Base-by-base conservation (phyloP, 1,140 invertebrate species). In the Penaeus indicus region DNA sequence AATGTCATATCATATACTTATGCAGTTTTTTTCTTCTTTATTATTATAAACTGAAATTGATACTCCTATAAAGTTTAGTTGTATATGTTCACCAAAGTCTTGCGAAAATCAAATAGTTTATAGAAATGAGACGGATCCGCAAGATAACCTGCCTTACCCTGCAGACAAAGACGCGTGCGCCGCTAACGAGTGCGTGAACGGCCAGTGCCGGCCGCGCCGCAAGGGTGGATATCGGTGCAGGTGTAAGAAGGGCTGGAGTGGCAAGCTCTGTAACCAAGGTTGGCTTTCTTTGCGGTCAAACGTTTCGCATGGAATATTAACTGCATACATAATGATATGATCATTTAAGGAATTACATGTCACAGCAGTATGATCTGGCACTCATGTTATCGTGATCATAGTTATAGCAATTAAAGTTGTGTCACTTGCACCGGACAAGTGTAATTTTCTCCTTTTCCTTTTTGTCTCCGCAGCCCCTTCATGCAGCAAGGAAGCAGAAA, bases 201-300 rank as follows among this genome's bases (percentile, higher is more conserved):
- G 97, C 75, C 96, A 96, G 92, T 99, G 98, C 93, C 94, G 97
- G 32, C 94, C 96, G 27, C 95, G 94, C 60, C 90, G 91, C 78
- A 91, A 91, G 61, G 91, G 91, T 72, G 91, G 91, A 27, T 92
- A 92, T 86, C 86, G 90, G 25, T 92, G 92, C 85, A 95, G 96
- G 92, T 99, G 98, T 93, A 95, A 95, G 91, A 94, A 95, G 81
- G 98, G 98, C 47, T 98, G 96, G 94, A 95, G 95, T 91, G 98
- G 98, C 88, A 95, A 95, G 91, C 97, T 96, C 94, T 99, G 98
- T 93, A 97, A 99, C 93, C 95, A 97, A 95, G 96, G 97, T 97
- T 94, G 93, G 93, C 27, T 16, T 19, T 42, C 21, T 16, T 63
- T 27, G 3, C 19, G 22, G 19, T 90, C 38, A 21, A 42, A 62